phyloP scores from a whole-genome alignment of 2,113 vertebrate species.

The Galemys pyrenaicus region DNA sequence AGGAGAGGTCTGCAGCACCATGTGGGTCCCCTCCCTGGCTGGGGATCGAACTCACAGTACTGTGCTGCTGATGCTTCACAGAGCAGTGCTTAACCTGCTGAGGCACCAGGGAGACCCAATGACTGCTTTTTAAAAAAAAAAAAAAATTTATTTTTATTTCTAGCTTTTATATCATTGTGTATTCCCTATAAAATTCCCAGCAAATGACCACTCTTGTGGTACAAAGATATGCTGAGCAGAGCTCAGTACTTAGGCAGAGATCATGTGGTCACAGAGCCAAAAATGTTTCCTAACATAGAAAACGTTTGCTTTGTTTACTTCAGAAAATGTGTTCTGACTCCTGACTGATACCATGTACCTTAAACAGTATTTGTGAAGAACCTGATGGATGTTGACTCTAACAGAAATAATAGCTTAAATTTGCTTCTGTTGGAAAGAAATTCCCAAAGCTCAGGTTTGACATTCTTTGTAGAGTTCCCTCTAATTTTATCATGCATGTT shows the following conservation, averaged over 20 bases:
- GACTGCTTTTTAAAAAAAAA: too few species aligned
- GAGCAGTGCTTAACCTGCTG: too few species aligned
- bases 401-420: conserved; percentile 43
- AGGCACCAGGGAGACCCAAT: too few species aligned
- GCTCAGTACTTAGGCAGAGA: not conserved
- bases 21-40: too few species aligned
- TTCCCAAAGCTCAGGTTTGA: not conserved
- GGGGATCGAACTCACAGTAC: too few species aligned
- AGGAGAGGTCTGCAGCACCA: too few species aligned
- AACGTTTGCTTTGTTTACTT: not conserved
- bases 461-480: not conserved
- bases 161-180: too few species aligned
- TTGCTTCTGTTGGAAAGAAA: not conserved
- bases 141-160: too few species aligned
- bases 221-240: not conserved
- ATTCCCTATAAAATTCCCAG: too few species aligned
- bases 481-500: not conserved
- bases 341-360: not conserved
- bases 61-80: too few species aligned
- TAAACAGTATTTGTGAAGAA: not conserved
- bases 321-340: not conserved
- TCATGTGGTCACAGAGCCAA: not conserved
- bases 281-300: not conserved
- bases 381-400: not conserved
- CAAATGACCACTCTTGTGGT: not conserved